A percentile compares a stretch with the other conserved stretches of the same genome.
These are phyloP conservation scores for Florisuga fusca DNA, from an alignment of 2,797 vertebrate genomes.

Conservation along the genomic window DNA sequence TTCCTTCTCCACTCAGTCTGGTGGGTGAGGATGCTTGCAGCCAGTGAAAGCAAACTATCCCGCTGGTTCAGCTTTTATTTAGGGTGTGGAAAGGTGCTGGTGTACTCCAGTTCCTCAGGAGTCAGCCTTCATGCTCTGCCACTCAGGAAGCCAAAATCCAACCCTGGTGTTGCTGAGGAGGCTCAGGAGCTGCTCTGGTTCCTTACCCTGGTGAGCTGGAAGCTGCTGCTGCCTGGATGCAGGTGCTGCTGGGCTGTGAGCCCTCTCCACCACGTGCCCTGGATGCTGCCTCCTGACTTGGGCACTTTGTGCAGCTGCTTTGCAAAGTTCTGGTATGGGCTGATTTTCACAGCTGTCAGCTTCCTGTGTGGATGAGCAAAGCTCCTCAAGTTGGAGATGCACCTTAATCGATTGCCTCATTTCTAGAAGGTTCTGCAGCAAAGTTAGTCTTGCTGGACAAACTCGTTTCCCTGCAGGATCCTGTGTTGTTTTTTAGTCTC, in stretches of 20 bases:
- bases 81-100: neutral
- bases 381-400: neutral
- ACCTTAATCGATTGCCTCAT: neutral
- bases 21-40: neutral
- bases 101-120: neutral
- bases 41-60: too few species aligned
- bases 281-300: neutral
- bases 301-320: neutral
- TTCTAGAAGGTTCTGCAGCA: neutral
- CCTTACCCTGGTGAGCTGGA: neutral
- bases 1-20: neutral
- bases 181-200: neutral
- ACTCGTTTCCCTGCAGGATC: neutral
- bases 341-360: neutral
- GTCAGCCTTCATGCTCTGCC: neutral
- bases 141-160: neutral
- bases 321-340: neutral
- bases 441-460: neutral
- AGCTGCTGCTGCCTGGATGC: neutral
- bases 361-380: neutral
- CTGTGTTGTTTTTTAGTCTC: neutral
- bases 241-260: neutral
- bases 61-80: neutral
- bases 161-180: neutral
- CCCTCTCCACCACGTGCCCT: too few species aligned